These are phyloP conservation scores for Chrysolina haemoptera DNA, from an alignment of 2,888 invertebrate species.

Conservation along the genomic window DNA sequence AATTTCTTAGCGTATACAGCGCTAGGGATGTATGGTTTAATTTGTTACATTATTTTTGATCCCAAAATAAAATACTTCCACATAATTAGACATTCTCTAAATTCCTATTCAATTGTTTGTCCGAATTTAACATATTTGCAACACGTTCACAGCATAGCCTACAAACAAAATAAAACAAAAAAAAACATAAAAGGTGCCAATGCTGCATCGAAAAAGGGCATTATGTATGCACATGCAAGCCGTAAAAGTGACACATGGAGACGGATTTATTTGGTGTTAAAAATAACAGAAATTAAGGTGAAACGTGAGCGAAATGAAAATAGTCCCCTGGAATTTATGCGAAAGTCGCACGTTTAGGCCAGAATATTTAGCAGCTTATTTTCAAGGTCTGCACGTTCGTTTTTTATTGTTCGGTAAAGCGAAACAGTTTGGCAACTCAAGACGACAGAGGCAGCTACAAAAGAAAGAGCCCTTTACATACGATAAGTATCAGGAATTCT, in stretches of 20 bases:
- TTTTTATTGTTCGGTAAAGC: conserved; percentile 29
- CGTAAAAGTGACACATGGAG: conserved; percentile 25
- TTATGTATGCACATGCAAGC: conserved; percentile 14
- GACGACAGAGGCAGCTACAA: background rate
- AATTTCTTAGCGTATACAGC: no score
- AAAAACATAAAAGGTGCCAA: background rate
- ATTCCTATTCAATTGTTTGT: background rate
- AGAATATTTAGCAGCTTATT: conserved; percentile 27
- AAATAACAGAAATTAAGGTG: conserved; percentile 23
- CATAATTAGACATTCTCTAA: background rate
- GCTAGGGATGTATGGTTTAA: no score
- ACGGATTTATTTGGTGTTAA: conserved; percentile 25
- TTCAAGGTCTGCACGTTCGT: conserved; percentile 28
- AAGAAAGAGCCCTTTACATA: background rate
- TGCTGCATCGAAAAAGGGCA: background rate
- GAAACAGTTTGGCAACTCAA: conserved; percentile 12
- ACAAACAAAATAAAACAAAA: background rate
- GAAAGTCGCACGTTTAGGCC: conserved; percentile 25
- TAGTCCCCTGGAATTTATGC: conserved; percentile 16
- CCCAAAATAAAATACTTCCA: no score
- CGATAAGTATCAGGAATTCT: background rate
- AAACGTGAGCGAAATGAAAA: conserved; percentile 30
- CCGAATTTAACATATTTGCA: background rate
- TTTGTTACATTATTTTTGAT: no score
- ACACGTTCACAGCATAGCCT: background rate